Evolutionary conservation across 2,888 invertebrate genomes (phyloP), one percentile per base, ranked within the genome.

Genomic region (Apotomis betuletana): DNA sequence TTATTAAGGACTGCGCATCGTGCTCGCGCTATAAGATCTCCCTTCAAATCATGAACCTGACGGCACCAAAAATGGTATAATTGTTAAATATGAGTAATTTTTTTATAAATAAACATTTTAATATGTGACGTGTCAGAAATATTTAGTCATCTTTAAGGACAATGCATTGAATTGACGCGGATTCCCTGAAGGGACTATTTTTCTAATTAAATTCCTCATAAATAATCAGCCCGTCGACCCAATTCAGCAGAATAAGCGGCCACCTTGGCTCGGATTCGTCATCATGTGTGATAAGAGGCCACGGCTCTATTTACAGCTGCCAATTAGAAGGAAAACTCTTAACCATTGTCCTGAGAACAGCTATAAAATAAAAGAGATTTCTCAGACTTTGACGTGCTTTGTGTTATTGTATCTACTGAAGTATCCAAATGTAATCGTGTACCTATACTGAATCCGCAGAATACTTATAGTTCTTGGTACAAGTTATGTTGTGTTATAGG

Each of bases 241-340:
- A 70, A 60, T 70, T 70, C 27, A 12, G 10, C 6, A 46, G 70
- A 73, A 70, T 52, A 13, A 58, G 41, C 54, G 5, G 58, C 67
- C 36, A n/a, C 54, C 54, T 55, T 69, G 64, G 68, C 57, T 38
- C 46, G 55, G 27, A 41, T 67, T 69, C 60, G 69, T 67, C 60
- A 67, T 67, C 70, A 73, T 73, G 60, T 5, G 58, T 46, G 67
- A 74, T 63, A 69, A 68, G 51, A 54, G 38, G 51, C 10, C 60
- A 61, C 52, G 57, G 13, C 15, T 13, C 61, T 73, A 70, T 73
- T 69, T 60, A 60, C 68, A 10, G 36, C 58, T 46, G 55, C 9
- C 15, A 68, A 57, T 60, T 12, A 60, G 54, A 64, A 54, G 59
- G 41, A 57, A 72, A 13, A 46, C 52, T 13, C 49, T 68, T 68